phyloP scores from a whole-genome alignment of 2,797 vertebrate genomes.

The Hydrolagus colliei region DNA sequence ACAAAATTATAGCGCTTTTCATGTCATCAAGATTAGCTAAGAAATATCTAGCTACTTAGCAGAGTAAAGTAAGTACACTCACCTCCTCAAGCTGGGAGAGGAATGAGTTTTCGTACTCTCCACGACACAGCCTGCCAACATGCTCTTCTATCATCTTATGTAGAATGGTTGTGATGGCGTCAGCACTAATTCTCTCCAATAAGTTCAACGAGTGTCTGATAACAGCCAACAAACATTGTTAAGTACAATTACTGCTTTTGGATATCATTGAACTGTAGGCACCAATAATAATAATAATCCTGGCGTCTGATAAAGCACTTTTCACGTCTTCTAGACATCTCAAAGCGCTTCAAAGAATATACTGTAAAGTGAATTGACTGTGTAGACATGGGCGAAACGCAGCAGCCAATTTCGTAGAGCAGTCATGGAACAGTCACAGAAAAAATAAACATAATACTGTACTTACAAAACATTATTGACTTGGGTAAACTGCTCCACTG shows the following conservation, averaged over 20 bases:
- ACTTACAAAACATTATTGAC: slow-evolving; percentile 84
- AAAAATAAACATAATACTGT: slow-evolving; percentile 38
- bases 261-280: no score
- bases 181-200: slow-evolving; percentile 84
- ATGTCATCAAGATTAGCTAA: background rate
- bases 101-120: slow-evolving; percentile 88
- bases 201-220: slow-evolving; percentile 73
- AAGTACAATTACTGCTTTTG: background rate
- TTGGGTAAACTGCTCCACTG: slow-evolving; percentile 75
- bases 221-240: background rate
- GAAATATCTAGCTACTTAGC: background rate
- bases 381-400: no score
- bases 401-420: no score
- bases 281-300: no score
- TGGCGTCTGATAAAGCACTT: no score
- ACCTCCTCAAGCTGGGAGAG: slow-evolving; percentile 86
- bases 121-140: slow-evolving; percentile 84
- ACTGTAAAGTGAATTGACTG: no score
- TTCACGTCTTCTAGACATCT: no score
- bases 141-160: slow-evolving; percentile 85
- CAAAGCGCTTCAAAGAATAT: no score
- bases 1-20: no score
- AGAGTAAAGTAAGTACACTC: background rate
- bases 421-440: no score
- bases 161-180: slow-evolving; percentile 82